phyloP scores from a whole-genome alignment of 1,140 invertebrate species.

The Whitmania pigra region DNA sequence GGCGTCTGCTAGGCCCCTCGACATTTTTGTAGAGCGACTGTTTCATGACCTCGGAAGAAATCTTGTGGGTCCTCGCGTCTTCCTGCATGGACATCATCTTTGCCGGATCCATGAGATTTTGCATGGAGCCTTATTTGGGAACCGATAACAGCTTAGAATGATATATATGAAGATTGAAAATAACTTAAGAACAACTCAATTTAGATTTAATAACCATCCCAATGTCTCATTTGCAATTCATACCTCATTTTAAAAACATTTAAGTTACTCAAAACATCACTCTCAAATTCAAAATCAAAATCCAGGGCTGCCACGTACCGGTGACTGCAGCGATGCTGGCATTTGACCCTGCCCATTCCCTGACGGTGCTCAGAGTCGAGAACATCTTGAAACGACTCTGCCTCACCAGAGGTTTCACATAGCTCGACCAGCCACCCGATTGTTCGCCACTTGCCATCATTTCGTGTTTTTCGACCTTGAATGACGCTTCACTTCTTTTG shows the following conservation, averaged over 20 bases:
- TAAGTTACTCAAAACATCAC: background rate
- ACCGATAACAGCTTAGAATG: background rate
- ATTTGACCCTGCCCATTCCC: slow-evolving; percentile 2
- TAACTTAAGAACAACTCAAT: too few species aligned
- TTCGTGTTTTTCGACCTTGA: background rate
- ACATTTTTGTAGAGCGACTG: slow-evolving; percentile 23
- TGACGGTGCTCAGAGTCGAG: background rate
- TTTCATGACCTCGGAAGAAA: slow-evolving; percentile 25
- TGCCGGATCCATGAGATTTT: slow-evolving; percentile 18
- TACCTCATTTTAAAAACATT: background rate
- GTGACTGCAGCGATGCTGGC: slow-evolving; percentile 7
- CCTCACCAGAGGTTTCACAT: background rate
- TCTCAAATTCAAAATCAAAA: background rate
- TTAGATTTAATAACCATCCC: too few species aligned
- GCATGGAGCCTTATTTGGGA: slow-evolving; percentile 2
- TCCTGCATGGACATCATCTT: slow-evolving; percentile 26
- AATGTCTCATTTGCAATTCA: too few species aligned
- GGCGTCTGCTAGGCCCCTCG: slow-evolving; percentile 11
- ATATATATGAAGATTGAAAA: background rate
- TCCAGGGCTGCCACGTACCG: background rate
- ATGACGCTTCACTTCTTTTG: background rate
- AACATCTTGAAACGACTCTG: slow-evolving; percentile 1
- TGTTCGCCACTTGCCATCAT: background rate
- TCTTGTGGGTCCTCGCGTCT: slow-evolving; percentile 19
- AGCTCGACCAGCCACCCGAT: background rate